phyloP scores from a whole-genome alignment of 2,113 vertebrate genomes.

The Heterotilapia buettikoferi region DNA sequence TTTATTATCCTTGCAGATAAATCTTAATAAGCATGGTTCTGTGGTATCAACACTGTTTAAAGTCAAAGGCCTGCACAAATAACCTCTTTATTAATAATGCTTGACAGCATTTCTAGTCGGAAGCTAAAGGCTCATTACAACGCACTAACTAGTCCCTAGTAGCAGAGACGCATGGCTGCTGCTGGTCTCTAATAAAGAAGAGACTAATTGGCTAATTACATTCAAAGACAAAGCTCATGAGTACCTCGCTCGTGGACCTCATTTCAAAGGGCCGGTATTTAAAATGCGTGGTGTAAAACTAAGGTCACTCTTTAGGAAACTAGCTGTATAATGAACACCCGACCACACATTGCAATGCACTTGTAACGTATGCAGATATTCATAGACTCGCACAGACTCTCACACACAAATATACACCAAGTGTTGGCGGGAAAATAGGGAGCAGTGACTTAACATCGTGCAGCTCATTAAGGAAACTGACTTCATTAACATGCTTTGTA shows the following conservation, averaged over 20 bases:
- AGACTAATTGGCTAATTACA: conserved; percentile 67
- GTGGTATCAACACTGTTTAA: conserved; percentile 42
- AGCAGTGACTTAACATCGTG: conserved; percentile 6
- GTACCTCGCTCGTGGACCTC: conserved; percentile 36
- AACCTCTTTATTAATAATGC: conserved; percentile 68
- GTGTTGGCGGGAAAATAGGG: not conserved
- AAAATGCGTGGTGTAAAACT: conserved; percentile 28
- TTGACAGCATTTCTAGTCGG: conserved; percentile 60
- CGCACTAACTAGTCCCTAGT: conserved; percentile 66
- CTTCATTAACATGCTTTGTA: conserved; percentile 16
- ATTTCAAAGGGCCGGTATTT: conserved; percentile 37
- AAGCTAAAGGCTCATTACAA: conserved; percentile 66
- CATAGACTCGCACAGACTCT: not conserved
- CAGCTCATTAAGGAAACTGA: conserved; percentile 5
- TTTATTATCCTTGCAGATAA: conserved; percentile 14
- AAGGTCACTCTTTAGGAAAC: conserved; percentile 39
- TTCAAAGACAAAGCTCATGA: conserved; percentile 50
- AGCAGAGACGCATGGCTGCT: conserved; percentile 51
- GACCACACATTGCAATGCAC: not conserved
- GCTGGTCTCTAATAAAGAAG: conserved; percentile 61
- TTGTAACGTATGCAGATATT: not conserved
- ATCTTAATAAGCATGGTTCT: conserved; percentile 38
- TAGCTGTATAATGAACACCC: conserved; percentile 23
- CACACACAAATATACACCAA: not conserved
- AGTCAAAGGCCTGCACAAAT: conserved; percentile 51